Evolutionary conservation across 2,888 invertebrate species (phyloP), one percentile per base, ranked within the genome.

Genomic region (Meliscaeva auricollis): DNA sequence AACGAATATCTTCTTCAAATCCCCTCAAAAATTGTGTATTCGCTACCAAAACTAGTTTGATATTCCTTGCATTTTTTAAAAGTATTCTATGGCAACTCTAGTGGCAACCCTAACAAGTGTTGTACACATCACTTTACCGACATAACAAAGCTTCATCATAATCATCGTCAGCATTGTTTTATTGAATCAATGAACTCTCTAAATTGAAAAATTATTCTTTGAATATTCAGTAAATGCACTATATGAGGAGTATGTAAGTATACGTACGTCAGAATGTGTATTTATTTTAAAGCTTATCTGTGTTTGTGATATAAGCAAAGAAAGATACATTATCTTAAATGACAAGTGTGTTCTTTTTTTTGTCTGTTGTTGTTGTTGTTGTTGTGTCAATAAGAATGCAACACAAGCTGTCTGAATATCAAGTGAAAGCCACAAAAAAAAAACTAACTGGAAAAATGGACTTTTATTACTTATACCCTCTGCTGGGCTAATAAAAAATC

Each of bases 111-210:
- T 66, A 50, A 50, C 48, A 15, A 48, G 15, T 26, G 26, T 30
- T 26, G 15, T 48, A 50, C n/a, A 66, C 50, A 66, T 66, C 48
- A 48, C 32, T 48, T n/a, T 66, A 30, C 62, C 44, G 62, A 62
- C 62, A 46, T 44, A 1, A 62, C 26, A 44, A 9, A 22, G 0
- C 38, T 38, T 0, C 44, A 62, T 44, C 64, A 44, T 64, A 17
- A 56, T 35, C 35, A 7, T 41, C 38, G 22, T 60, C 48, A 17
- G 79, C 66, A 52, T 84, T 84, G 80, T 84, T 81, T 81, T 76
- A 81, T 85, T 81, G 85, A 85, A 85, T 85, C 85, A 85, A 85
- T 76, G 85, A 85, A 85, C 85, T 85, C 81, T 85, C 81, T 81
- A 76, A 85, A 85, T 85, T 85, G 76, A 13, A 85, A 81, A 85